Evolutionary conservation across 2,113 vertebrate genomes (phyloP).

Genomic region (Pituophis catenifer): DNA sequence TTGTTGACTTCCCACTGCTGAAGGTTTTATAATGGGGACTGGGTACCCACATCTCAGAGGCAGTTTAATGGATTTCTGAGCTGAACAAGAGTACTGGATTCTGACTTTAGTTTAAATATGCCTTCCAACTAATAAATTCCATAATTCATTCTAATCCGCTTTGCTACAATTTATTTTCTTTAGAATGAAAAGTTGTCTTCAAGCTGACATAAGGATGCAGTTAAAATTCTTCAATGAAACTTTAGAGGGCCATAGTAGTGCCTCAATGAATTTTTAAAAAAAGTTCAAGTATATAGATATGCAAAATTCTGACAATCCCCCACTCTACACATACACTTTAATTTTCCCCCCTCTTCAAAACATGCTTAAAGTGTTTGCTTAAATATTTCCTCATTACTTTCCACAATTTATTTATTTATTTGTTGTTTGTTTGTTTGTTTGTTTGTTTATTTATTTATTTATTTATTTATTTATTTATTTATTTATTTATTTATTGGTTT

Average conservation of each 20-base stretch:
- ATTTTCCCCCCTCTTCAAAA: not conserved
- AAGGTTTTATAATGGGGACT: not conserved
- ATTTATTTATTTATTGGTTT: too few species aligned
- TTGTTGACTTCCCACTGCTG: not conserved
- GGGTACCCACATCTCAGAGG: not conserved
- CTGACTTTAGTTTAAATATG: not conserved
- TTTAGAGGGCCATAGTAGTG: not conserved
- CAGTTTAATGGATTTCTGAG: not conserved
- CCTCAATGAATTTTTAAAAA: not conserved
- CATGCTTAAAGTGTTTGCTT: constrained; percentile 14
- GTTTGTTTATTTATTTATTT: too few species aligned
- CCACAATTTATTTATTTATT: not conserved
- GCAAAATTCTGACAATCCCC: not conserved
- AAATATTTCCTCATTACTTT: constrained; percentile 8
- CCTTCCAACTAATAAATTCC: not conserved
- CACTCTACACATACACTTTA: not conserved
- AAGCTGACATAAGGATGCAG: not conserved
- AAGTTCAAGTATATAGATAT: not conserved
- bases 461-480: too few species aligned
- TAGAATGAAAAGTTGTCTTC: not conserved
- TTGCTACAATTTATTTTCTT: not conserved
- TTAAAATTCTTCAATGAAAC: not conserved
- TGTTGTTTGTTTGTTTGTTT: too few species aligned
- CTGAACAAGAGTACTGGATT: not conserved
- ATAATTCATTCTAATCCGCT: not conserved